Base-by-base conservation (phyloP, 2,888 invertebrate species). In the Calliopum simillimum region DNA sequence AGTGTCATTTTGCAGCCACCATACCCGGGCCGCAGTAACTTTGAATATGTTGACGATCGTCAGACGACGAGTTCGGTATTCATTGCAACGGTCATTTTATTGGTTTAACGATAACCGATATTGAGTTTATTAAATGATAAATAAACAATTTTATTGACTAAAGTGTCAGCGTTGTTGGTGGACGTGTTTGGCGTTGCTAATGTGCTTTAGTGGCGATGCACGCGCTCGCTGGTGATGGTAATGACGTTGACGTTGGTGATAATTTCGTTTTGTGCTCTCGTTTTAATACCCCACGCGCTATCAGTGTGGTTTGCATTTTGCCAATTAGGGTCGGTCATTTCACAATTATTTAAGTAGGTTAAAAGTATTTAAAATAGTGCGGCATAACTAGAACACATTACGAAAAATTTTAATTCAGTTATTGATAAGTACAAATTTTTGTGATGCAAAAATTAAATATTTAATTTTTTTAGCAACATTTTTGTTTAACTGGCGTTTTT, bases 61-160 rank as follows among this genome's bases (percentile, higher is more conserved):
- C n/a, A n/a, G n/a, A n/a, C n/a, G 13, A 13, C 23, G 11, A 53
- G 53, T 19, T 49, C n/a, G 33, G 2, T 33, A 33, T 8, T 3
- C 5, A 1, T 33, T 33, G 33, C 33, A 33, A 33, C 33, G 33
- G 33, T 33, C 33, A 33, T 33, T 33, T 33, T 33, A 33, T 33
- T 33, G 33, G 33, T 33, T 33, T 33, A 53, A 4, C 19, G 53
- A 13, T 21, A 13, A n/a, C 19, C 19, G 19, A 19, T 43, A 59
- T 43, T 43, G 19, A 59, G 59, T 44, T 59, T 21, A 62, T 62
- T 62, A 46, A 62, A 46, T 44, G 62, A 62, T 47, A 62, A 62
- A 62, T 62, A 62, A 62, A 47, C 47, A 62, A 44, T 62, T 33
- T 62, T 25, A 46, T 47, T 47, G 62, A 46, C 47, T 47, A 21